Evolutionary conservation across 2,888 invertebrate species (phyloP).

Genomic region (Agrotis segetum): DNA sequence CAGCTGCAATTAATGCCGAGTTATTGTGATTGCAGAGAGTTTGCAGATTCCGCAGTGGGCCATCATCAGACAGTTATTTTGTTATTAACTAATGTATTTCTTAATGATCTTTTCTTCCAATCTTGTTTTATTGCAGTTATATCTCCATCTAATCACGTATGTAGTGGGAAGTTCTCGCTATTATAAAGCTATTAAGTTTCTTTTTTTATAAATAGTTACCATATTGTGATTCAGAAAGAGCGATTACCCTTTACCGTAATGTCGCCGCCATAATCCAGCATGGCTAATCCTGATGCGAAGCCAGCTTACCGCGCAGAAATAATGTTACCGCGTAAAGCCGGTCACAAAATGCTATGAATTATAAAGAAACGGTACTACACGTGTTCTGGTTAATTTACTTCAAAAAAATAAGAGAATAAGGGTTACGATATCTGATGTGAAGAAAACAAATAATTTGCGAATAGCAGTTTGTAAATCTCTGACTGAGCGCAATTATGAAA

Average conservation of each 20-base stretch:
- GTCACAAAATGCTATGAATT: slow-evolving; percentile 43
- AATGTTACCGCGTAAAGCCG: slow-evolving; percentile 46
- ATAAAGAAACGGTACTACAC: slow-evolving; percentile 42
- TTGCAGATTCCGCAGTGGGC: slow-evolving; percentile 14
- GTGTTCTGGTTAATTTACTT: slow-evolving; percentile 14
- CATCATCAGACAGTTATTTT: slow-evolving; percentile 16
- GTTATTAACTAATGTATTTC: not conserved
- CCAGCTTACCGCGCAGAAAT: slow-evolving; percentile 56
- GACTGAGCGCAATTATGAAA: not conserved
- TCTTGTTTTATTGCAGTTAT: slow-evolving; percentile 13
- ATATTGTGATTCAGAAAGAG: slow-evolving; percentile 47
- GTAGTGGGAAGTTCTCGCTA: not conserved
- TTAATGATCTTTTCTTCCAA: slow-evolving; percentile 5
- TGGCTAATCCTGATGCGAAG: slow-evolving; percentile 56
- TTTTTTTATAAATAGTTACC: slow-evolving; percentile 28
- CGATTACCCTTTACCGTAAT: slow-evolving; percentile 51
- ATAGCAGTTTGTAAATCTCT: not conserved
- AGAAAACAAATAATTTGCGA: not conserved
- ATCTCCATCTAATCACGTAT: slow-evolving; percentile 13
- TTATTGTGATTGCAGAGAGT: slow-evolving; percentile 15
- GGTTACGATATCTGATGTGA: not conserved
- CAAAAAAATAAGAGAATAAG: not conserved
- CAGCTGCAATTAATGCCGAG: slow-evolving; percentile 26
- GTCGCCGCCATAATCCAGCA: slow-evolving; percentile 56
- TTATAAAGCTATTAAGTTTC: slow-evolving; percentile 31